Evolutionary conservation across 2,888 invertebrate species (phyloP).

Genomic region (Oscheius sp.): DNA sequence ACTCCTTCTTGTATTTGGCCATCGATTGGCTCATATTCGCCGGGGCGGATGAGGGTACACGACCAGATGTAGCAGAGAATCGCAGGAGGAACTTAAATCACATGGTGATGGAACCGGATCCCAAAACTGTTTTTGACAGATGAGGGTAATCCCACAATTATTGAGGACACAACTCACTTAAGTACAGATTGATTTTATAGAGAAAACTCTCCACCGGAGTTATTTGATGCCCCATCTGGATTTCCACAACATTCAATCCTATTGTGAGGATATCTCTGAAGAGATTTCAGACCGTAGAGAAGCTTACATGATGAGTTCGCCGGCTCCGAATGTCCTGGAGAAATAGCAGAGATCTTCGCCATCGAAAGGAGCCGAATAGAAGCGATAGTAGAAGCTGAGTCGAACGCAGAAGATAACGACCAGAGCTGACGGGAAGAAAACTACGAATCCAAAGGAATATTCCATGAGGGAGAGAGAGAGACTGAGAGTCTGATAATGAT

Average conservation of each 20-base stretch:
- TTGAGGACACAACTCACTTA: background rate
- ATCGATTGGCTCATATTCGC: background rate
- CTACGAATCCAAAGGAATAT: background rate
- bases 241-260: background rate
- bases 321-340: background rate
- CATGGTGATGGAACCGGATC: too few species aligned
- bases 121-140: too few species aligned
- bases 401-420: background rate
- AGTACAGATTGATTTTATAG: slow-evolving; percentile 5
- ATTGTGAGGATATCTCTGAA: background rate
- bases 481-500: background rate
- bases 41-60: slow-evolving; percentile 4
- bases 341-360: background rate
- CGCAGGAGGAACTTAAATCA: background rate
- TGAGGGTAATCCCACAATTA: background rate
- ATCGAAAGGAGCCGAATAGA: background rate
- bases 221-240: background rate
- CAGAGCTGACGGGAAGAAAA: background rate
- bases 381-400: background rate
- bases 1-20: background rate
- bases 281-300: background rate
- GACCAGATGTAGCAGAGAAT: background rate
- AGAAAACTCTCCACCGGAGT: background rate
- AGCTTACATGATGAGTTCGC: background rate
- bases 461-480: background rate